Evolutionary conservation across 2,888 invertebrate species (phyloP), one percentile per base, ranked within the genome.

Genomic region (Willowsia nigromaculata): DNA sequence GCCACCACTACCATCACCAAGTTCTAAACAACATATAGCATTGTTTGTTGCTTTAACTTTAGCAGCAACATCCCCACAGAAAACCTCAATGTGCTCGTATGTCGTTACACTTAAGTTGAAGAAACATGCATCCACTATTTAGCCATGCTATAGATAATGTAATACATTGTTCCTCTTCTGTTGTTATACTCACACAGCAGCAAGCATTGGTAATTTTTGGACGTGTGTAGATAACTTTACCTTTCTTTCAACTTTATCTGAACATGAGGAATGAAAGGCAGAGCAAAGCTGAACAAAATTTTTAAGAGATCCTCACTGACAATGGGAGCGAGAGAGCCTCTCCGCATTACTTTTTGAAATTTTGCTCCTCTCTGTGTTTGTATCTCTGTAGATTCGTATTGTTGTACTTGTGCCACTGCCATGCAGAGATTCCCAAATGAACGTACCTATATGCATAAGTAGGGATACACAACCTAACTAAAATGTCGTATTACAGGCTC

Each of bases 221-320:
- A 71, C 40, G 59, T 59, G 37, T 59, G 22, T n/a, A 80, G 59
- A 81, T 53, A 59, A 37, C 43, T 37, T 76, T 78, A 86, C 80
- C 85, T 86, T 71, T 86, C 78, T 78, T 80, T 47, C 4, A 56
- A 47, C 76, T 62, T 85, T 85, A 76, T 85, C 68, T 43, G 74
- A 85, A 68, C 62, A 40, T 25, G 30, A 33, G 78, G 68, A 78
- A 86, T 65, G 85, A 86, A 65, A 86, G 68, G 40, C 25, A 71
- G 15, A 65, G 65, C 22, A 25, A 86, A 50, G 85, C 74, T 84
- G 74, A 33, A 85, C 53, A 86, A 86, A 56, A 56, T 7, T 81
- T 81, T 59, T 85, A 27, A 85, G 74, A 85, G 74, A 53, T 56
- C 71, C 74, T 74, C 50, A 76, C 76, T 27, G 18, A 33, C 76